Percentiles rank a stretch among this genome's conserved stretches.
These are phyloP conservation scores for Phymastichus coffea DNA, from an alignment of 1,140 invertebrate species.

Conservation along the genomic window DNA sequence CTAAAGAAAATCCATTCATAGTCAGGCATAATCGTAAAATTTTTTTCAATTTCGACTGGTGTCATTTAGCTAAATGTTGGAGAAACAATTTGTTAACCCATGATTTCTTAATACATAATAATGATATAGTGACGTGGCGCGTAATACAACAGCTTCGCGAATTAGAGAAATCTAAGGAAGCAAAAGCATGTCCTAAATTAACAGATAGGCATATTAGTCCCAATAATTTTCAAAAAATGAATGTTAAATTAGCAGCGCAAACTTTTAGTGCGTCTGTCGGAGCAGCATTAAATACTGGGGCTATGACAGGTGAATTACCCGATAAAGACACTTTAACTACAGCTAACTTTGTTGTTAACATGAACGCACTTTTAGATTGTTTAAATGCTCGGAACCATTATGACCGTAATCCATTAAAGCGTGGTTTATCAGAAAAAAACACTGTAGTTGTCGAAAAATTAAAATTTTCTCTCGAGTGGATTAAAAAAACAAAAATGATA, in stretches of 20 bases:
- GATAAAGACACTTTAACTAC: slow-evolving; percentile 9
- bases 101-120: background rate
- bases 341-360: slow-evolving; percentile 25
- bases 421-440: slow-evolving; percentile 25
- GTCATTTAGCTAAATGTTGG: slow-evolving; percentile 24
- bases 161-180: background rate
- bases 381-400: slow-evolving; percentile 20
- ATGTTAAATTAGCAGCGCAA: slow-evolving; percentile 25
- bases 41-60: slow-evolving; percentile 14
- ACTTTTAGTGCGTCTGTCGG: slow-evolving; percentile 28
- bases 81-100: slow-evolving; percentile 13
- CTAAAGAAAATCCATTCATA: background rate
- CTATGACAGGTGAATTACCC: slow-evolving; percentile 16
- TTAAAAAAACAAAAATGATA: slow-evolving; percentile 8
- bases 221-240: slow-evolving; percentile 21
- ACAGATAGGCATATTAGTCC: slow-evolving; percentile 20
- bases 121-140: background rate
- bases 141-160: background rate
- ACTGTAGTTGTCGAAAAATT: slow-evolving; percentile 22
- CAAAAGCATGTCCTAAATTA: slow-evolving; percentile 24
- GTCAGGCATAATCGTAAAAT: slow-evolving; percentile 6
- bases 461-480: slow-evolving; percentile 19
- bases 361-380: slow-evolving; percentile 32
- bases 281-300: slow-evolving; percentile 17
- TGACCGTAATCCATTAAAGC: slow-evolving; percentile 24